Conservation (phyloP, 2,113 vertebrate species). For the Tyrannus savana region DNA sequence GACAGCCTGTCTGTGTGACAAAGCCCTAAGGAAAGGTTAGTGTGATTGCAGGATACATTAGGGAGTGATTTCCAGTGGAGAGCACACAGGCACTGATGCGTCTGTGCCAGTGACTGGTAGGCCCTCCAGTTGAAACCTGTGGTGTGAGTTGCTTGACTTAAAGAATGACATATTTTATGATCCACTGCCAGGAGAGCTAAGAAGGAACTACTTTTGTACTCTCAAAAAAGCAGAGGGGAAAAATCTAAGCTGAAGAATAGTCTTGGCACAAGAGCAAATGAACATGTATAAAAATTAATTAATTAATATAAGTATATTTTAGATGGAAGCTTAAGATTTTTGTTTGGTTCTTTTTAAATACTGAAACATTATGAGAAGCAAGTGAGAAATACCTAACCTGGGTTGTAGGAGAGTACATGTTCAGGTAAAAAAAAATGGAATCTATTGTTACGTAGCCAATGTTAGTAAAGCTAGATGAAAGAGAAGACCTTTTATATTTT, state of each 20-base stretch:
- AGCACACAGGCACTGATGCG: not conserved
- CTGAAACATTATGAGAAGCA: not conserved
- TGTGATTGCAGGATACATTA: not conserved
- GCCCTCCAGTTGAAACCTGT: not conserved
- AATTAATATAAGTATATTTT: not conserved
- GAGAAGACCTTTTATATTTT: not conserved
- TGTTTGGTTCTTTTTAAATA: not conserved
- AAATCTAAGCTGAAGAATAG: not conserved
- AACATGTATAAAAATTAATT: not conserved
- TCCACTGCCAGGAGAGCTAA: not conserved
- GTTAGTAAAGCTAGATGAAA: not conserved
- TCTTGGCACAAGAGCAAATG: not conserved
- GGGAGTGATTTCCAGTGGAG: not conserved
- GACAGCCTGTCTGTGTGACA: not conserved
- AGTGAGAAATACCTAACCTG: not conserved
- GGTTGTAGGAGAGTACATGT: fast-evolving
- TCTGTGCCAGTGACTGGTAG: not conserved
- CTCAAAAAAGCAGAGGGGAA: not conserved
- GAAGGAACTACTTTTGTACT: not conserved
- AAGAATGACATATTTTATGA: not conserved
- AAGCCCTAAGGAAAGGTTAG: not conserved
- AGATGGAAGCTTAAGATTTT: not conserved
- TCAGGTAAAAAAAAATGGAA: not conserved
- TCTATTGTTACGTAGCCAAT: not conserved
- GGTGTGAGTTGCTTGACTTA: not conserved